Percentiles rank a stretch among this genome's conserved stretches.
These are phyloP conservation scores for Noctuana brunneofusca DNA, from an alignment of 2,888 invertebrate species.

Conservation along the genomic window DNA sequence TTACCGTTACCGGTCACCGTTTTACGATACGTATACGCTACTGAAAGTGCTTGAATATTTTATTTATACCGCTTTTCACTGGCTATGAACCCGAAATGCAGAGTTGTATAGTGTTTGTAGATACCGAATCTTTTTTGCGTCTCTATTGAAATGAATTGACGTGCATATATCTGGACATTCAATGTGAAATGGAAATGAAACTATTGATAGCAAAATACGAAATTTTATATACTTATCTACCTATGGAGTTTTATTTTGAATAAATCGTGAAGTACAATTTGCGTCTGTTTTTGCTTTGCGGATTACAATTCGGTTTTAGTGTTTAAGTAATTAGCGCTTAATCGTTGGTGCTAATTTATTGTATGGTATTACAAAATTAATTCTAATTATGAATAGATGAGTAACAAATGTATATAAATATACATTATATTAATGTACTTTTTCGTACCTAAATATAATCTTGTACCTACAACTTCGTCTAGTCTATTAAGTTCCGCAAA, in stretches of 20 bases:
- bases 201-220: slow-evolving; percentile 29
- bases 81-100: slow-evolving; percentile 29
- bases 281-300: neutral
- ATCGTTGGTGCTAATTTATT: too few species aligned
- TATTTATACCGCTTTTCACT: slow-evolving; percentile 33
- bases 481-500: too few species aligned
- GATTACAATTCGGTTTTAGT: too few species aligned
- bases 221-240: slow-evolving; percentile 17
- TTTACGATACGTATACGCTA: slow-evolving; percentile 20
- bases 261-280: slow-evolving; percentile 12
- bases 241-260: slow-evolving; percentile 15
- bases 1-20: slow-evolving; percentile 27
- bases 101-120: slow-evolving; percentile 27
- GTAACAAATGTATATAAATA: too few species aligned
- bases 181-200: slow-evolving; percentile 28
- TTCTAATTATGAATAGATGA: too few species aligned
- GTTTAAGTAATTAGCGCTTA: too few species aligned
- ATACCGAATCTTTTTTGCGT: slow-evolving; percentile 31
- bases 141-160: slow-evolving; percentile 33
- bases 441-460: too few species aligned
- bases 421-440: too few species aligned
- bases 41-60: slow-evolving; percentile 32
- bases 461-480: too few species aligned
- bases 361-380: too few species aligned
- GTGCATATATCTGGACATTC: slow-evolving; percentile 30